phyloP scores from a whole-genome alignment of 2,797 vertebrate species.

The Tangara arthus region DNA sequence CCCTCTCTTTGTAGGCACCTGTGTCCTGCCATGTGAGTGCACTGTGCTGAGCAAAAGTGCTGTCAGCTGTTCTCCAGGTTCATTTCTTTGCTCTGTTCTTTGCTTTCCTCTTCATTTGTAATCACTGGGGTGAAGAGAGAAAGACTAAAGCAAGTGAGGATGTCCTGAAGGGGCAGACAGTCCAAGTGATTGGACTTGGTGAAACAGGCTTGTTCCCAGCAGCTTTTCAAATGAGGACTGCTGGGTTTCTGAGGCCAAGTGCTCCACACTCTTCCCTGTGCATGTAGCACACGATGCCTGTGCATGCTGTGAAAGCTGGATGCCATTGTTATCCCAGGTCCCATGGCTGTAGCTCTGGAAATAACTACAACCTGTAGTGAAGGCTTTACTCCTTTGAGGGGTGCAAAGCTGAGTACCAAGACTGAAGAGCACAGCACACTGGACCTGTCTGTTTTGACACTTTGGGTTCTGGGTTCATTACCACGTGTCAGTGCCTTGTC shows the following conservation, averaged over 20 bases:
- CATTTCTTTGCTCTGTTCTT: not conserved
- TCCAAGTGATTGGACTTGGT: conserved; percentile 9
- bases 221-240: not conserved
- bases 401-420: not conserved
- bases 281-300: fast-evolving
- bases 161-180: conserved; percentile 21
- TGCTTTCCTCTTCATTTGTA: conserved; percentile 31
- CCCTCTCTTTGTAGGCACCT: conserved; percentile 14
- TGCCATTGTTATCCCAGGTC: not conserved
- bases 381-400: not conserved
- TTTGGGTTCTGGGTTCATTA: not conserved
- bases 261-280: not conserved
- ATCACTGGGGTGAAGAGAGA: not conserved
- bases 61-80: conserved; percentile 33
- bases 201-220: not conserved
- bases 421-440: fast-evolving
- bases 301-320: not conserved
- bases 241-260: not conserved
- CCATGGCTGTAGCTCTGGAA: not conserved
- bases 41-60: not conserved
- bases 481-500: fast-evolving
- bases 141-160: not conserved
- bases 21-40: conserved; percentile 28
- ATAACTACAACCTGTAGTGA: not conserved
- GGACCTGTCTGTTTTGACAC: not conserved